Evolutionary conservation across 2,797 vertebrate genomes (phyloP), one percentile per base, ranked within the genome.

Genomic region (Sebastes miniatus): DNA sequence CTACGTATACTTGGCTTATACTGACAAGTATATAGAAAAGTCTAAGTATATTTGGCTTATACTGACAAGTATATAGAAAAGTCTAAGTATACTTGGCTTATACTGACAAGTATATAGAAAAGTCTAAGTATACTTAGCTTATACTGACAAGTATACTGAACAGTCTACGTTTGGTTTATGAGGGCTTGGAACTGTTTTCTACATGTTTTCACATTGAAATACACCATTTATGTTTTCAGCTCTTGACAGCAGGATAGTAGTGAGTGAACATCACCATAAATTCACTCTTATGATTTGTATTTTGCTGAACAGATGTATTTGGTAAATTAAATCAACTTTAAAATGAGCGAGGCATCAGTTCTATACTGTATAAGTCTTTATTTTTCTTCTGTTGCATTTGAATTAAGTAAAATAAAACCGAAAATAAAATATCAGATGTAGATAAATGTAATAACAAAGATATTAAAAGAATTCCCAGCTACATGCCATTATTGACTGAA

Each of bases 401-500:
- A 67, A 62, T 31, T 4, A 47, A 27, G 32, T 3, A 27, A 34
- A 9, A 47, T 22, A 31, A 57, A 62, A 67, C 3, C 22, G 18
- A 54, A 70, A 56, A 34, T 1, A 3, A 29, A 70, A 65, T n/a
- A 50, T 11, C 29, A 58, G 57, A 14, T 50, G 3, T 36, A 9
- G 29, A 62, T 59, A 18, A 1, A 50, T 25, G n/a, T 31, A 43
- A 72, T 18, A 20, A 36, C 14, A 8, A 8, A 43, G 2, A 57
- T 6, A 24, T 10, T 1, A 8, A 36, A 54, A 50, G 5, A 18
- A 57, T 6, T 52, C 56, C 8, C 43, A 58, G 27, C 43, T 73
- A 43, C 57, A 70, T 58, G 54, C 27, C 58, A 36, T 77, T 73
- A 84, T 68, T 57, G 64, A 72, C 67, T 50, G 3, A 81, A 75